Percentiles rank a stretch among this genome's conserved stretches.
Evolutionary conservation across 1,140 invertebrate genomes (phyloP).

Genomic region (Caerostris extrusa): DNA sequence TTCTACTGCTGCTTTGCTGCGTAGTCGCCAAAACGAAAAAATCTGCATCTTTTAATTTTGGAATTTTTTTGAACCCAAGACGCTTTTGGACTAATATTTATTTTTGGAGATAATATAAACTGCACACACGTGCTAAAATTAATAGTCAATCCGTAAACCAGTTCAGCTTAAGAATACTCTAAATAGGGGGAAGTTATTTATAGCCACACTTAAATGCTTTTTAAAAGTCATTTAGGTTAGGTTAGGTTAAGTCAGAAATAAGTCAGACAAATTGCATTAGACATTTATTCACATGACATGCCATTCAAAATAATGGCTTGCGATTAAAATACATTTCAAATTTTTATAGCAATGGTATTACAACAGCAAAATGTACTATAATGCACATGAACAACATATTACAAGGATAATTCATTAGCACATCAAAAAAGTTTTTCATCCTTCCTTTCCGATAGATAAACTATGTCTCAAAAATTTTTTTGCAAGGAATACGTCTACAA

Average conservation of each 20-base stretch:
- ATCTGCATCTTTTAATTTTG: no score
- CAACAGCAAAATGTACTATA: conserved; percentile 39
- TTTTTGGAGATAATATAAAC: no score
- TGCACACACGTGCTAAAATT: no score
- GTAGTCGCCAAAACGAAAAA: no score
- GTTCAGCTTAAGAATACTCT: no score
- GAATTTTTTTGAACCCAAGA: no score
- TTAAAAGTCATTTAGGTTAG: no score
- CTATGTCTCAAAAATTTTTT: neutral
- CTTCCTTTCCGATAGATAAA: neutral
- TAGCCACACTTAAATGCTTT: no score
- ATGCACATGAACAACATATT: conserved; percentile 38
- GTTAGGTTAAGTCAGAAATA: neutral
- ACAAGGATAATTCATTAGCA: neutral
- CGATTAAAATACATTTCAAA: conserved; percentile 54
- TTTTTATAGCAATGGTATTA: conserved; percentile 36
- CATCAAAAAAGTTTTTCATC: neutral
- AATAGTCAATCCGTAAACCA: no score
- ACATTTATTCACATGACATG: conserved; percentile 58
- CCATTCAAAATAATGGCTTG: conserved; percentile 48
- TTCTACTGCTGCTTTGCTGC: no score
- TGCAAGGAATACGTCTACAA: neutral
- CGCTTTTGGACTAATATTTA: no score
- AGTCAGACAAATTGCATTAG: neutral
- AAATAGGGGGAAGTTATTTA: no score